These are phyloP conservation scores for Gallirallus australis DNA, from an alignment of 2,797 vertebrate species.

Conservation along the genomic window DNA sequence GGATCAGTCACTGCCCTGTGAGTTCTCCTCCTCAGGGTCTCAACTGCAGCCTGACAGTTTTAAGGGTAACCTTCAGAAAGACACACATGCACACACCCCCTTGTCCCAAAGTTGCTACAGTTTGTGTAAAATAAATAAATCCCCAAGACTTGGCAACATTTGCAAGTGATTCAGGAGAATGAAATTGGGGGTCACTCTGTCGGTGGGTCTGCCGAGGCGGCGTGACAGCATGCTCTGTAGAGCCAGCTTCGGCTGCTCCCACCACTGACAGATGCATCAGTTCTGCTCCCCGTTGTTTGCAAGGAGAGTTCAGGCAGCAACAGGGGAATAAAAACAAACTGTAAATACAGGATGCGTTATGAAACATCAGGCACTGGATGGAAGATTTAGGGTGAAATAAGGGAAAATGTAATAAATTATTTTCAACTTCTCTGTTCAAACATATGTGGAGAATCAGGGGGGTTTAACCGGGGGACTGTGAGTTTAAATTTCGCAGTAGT, in stretches of 20 bases:
- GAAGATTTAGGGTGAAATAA: not conserved
- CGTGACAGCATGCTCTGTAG: not conserved
- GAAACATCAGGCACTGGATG: not conserved
- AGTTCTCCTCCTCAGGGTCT: not conserved
- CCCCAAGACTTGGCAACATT: not conserved
- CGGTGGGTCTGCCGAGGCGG: conserved; percentile 45
- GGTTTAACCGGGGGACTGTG: not conserved
- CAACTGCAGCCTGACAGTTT: not conserved
- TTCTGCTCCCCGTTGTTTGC: conserved; percentile 9
- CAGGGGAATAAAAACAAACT: conserved; percentile 12
- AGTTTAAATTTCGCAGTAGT: not conserved
- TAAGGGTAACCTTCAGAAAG: not conserved
- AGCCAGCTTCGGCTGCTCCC: not conserved
- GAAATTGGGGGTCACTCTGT: conserved; percentile 56
- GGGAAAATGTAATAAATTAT: not conserved
- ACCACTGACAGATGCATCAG: not conserved
- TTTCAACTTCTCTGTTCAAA: not conserved
- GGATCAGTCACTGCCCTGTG: not conserved
- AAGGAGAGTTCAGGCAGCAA: not conserved
- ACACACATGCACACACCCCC: not conserved
- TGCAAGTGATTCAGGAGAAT: not conserved
- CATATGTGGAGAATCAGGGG: not conserved
- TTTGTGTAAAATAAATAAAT: not conserved
- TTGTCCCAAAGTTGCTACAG: not conserved
- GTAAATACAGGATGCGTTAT: conserved; percentile 26